These are phyloP conservation scores for Drosophila helvetica DNA, from an alignment of 2,888 invertebrate genomes.

Conservation along the genomic window DNA sequence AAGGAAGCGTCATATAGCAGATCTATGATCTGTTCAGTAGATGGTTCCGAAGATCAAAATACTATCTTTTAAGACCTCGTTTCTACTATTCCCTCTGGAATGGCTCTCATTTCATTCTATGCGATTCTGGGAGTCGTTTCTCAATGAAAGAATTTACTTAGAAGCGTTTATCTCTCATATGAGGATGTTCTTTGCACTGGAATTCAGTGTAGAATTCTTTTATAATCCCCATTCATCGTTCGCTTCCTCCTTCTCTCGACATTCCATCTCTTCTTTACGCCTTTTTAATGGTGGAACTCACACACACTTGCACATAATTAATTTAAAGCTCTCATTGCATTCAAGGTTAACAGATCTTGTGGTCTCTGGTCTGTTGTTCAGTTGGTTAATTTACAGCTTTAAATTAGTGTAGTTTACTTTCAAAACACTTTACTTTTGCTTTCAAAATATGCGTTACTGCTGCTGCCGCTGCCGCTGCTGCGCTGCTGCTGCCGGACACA, in stretches of 20 bases:
- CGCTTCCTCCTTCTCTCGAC: conserved; percentile 2
- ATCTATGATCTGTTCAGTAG: too few species aligned
- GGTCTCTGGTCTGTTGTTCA: conserved; percentile 55
- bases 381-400: conserved; percentile 79
- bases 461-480: conserved; percentile 27
- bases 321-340: conserved; percentile 77
- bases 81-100: neutral
- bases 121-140: too few species aligned
- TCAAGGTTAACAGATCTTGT: conserved; percentile 71
- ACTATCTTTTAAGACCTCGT: too few species aligned
- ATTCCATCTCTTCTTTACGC: conserved; percentile 57
- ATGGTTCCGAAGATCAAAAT: neutral
- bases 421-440: conserved; percentile 79
- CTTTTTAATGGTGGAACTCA: conserved; percentile 61
- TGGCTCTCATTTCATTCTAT: too few species aligned
- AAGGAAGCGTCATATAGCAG: too few species aligned
- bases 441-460: conserved; percentile 65
- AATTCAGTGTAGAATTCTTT: conserved; percentile 6
- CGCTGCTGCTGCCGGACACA: conserved; percentile 37
- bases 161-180: neutral
- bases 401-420: conserved; percentile 78
- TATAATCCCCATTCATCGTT: neutral
- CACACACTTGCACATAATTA: conserved; percentile 54
- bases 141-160: too few species aligned
- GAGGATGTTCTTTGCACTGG: neutral